A percentile compares a stretch with the other conserved stretches of the same genome.
phyloP scores from a whole-genome alignment of 2,113 vertebrate genomes.

The Pachycephala philippinensis region DNA sequence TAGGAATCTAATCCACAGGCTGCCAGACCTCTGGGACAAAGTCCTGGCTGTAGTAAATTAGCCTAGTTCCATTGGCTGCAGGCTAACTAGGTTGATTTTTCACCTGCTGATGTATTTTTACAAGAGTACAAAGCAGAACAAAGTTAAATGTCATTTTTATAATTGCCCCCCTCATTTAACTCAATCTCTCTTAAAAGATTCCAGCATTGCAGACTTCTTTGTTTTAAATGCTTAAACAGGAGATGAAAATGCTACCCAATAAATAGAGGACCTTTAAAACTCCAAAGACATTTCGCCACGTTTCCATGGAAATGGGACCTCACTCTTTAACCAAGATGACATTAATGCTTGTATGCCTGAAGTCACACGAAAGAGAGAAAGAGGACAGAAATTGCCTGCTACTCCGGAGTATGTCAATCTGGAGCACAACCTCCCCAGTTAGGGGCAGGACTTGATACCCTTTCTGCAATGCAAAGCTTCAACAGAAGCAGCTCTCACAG shows the following conservation, averaged over 20 bases:
- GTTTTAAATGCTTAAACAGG: constrained; percentile 28
- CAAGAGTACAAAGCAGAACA: not conserved
- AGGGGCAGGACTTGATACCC: not conserved
- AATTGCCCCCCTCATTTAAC: not conserved
- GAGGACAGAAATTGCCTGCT: constrained; percentile 47
- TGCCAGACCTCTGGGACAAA: not conserved
- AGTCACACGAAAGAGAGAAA: constrained; percentile 42
- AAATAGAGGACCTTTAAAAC: constrained; percentile 26
- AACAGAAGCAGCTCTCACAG: not conserved
- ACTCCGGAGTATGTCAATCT: not conserved
- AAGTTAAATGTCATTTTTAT: not conserved
- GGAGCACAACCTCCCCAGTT: not conserved
- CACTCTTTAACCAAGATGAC: constrained; percentile 42
- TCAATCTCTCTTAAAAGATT: not conserved
- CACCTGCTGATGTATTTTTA: not conserved
- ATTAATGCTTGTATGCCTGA: constrained; percentile 65
- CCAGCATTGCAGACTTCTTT: not conserved
- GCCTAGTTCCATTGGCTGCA: not conserved
- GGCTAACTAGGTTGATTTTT: not conserved
- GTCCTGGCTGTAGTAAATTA: not conserved
- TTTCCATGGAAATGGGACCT: constrained; percentile 70
- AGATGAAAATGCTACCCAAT: constrained; percentile 3
- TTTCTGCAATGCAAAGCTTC: not conserved
- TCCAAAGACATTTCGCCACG: constrained; percentile 45
- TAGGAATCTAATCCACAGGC: not conserved